Evolutionary conservation across 1,140 invertebrate species (phyloP), one percentile per base, ranked within the genome.

Genomic region (Nephila pilipes): DNA sequence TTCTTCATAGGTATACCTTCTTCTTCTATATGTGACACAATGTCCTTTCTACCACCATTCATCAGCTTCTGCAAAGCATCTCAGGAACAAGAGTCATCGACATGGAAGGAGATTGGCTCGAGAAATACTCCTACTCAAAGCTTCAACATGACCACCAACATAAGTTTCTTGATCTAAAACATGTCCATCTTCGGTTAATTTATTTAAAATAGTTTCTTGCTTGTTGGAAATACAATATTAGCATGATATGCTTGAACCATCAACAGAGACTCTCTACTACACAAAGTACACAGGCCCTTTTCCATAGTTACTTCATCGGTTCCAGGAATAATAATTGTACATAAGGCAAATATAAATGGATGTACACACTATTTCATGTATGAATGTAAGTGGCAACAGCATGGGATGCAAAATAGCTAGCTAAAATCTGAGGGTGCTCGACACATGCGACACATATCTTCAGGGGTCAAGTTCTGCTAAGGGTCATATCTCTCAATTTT

Each of bases 361-460:
- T 99, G 99, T 1, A 99, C 98, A 95, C n/a, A n/a, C n/a, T 99
- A 99, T 96, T 99, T 99, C 97, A 99, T 99, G 95, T 99, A 99
- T 22, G 99, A 96, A 95, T 99, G 95, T 99, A 99, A 0, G 99
- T 99, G 36, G 99, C 99, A 12, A 99, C 99, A 2, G 99, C 99
- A 96, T 99, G 99, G 0, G 99, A 99, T 1, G 99, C 99, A 0
- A 99, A 99, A 96, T 99, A 99, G 95, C 98, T 99, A 0, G 99
- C 97, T 79, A 99, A 95, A 92, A 96, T 95, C 96, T 99, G 98
- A 0, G 99, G 99, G 94, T 99, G 97, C 95, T 99, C 99, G 97
- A 0, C 99, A 99, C 96, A 99, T 97, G 94, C 97, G 97, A 95
- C 99, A 99, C 99, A 99, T 99, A 65, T 99, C 98, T 96, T 99